Conservation (phyloP, 2,797 vertebrate species). For the Myripristis murdjan region DNA sequence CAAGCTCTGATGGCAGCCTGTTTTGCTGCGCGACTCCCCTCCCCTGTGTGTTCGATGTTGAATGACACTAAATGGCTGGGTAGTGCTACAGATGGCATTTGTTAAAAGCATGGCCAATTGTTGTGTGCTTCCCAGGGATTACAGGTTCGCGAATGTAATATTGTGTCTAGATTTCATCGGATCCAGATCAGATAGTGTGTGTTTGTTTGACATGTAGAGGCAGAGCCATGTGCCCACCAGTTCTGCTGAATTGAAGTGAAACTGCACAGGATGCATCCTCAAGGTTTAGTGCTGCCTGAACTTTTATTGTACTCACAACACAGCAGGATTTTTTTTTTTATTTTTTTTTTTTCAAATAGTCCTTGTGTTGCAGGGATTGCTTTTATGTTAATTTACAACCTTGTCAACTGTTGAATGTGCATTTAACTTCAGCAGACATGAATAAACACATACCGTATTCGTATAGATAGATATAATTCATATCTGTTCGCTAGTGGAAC, state of each 20-base stretch:
- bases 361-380: not conserved
- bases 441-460: slow-evolving; percentile 9
- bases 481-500: slow-evolving; percentile 22
- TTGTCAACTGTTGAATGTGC: not conserved
- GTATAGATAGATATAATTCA: slow-evolving; percentile 5
- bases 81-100: slow-evolving; percentile 61
- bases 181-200: slow-evolving; percentile 50
- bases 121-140: slow-evolving; percentile 58
- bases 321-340: not conserved
- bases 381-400: not conserved
- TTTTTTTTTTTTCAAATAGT: not conserved
- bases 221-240: slow-evolving; percentile 16
- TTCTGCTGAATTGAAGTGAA: slow-evolving; percentile 12
- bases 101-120: slow-evolving; percentile 56
- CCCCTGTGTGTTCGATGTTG: slow-evolving; percentile 30
- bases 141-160: slow-evolving; percentile 59
- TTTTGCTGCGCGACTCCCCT: slow-evolving; percentile 20
- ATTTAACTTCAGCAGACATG: not conserved
- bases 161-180: slow-evolving; percentile 50
- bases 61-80: slow-evolving; percentile 60
- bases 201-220: slow-evolving; percentile 62
- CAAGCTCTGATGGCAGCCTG: slow-evolving; percentile 47
- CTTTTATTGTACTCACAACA: not conserved
- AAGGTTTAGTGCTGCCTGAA: slow-evolving; percentile 16
- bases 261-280: slow-evolving; percentile 1